Evolutionary conservation across 2,797 vertebrate species (phyloP), one percentile per base, ranked within the genome.

Genomic region (Miichthys miiuy): DNA sequence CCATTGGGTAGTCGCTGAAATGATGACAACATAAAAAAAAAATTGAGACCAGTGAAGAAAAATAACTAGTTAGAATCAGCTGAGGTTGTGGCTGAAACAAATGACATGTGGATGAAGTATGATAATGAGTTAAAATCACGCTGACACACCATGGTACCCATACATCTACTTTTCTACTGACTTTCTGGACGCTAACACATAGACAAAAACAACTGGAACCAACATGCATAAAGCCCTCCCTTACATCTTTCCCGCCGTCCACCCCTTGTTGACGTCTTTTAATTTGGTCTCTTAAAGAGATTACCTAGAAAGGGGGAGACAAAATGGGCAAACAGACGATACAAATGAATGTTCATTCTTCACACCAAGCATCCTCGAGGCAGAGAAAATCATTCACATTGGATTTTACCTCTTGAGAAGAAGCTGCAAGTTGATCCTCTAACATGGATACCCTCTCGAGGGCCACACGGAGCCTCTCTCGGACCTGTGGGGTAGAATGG

Each of bases 391-490:
- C 17, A 12, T 71, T 55, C 1, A 1, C 0, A 12, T 44, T 27
- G 50, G 58, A 51, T 48, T 50, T 72, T 93, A 97, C 97, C 96
- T 98, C 97, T 93, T 97, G 96, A 91, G 96, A 96, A 91, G 96
- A 96, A 8, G 96, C 79, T 72, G 96, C 96, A 30, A 97, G 92
- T 87, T 98, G 96, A 78, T 97, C 97, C 83, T 98, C 97, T 54
- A 98, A 90, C 73, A 96, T 91, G 1, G 97, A 96, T 72, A 98
- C 97, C 66, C 97, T 92, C 90, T 98, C 97, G 11, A 98, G 92
- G 1, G 97, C 96, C 88, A 97, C 97, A 10, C 96, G 95, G 68
- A 97, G 94, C 77, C 97, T 90, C 91, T 98, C 97, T 80, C 97
- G 94, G 21, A 98, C 97, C 97, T 98, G 88, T 34, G 21, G 17